Evolutionary conservation across 2,797 vertebrate species (phyloP), one percentile per base, ranked within the genome.

Genomic region (Arremon brunneinucha): DNA sequence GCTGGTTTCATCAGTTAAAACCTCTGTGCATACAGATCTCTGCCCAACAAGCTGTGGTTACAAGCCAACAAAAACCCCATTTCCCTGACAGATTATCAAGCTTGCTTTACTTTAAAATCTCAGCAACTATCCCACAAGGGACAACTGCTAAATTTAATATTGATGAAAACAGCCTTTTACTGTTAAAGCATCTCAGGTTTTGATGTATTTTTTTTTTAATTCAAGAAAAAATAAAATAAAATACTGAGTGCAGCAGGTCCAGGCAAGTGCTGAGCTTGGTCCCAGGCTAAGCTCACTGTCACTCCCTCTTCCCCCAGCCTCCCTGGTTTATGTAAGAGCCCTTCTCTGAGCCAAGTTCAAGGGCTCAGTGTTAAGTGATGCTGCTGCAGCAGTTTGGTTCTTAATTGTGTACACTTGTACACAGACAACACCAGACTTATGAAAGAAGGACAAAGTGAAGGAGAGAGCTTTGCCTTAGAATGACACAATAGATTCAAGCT

Each of bases 141-240:
- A 80, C 62, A 93, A 41, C 34, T 75, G 41, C 79, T 83, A 68
- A 43, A 83, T 93, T 77, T 79, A 81, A 87, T 79, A 89, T 43
- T 89, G 87, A 94, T 83, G 87, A 81, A 91, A 92, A 34, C 39
- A 95, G 59, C 44, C 68, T 64, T 67, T 93, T 87, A 83, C 75
- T 86, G 62, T 62, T 86, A 90, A 82, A 92, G 41, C 57, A 87
- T 12, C 63, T 50, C 18, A 35, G 20, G 19, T 84, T 67, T 74
- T 50, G 18, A 83, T 67, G 10, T 15, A 2, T 43, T 71, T 32
- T 80, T 52, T 43, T 82, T 63, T 71, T 11, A 49, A 49, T 68
- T 83, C 15, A 44, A 53, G 32, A 24, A 77, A 34, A 63, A 44
- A 43, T 43, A 64, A 34, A 68, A 35, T 14, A 59, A 55, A 85